Conservation (phyloP, 2,797 vertebrate species). For the Melanitta fusca region DNA sequence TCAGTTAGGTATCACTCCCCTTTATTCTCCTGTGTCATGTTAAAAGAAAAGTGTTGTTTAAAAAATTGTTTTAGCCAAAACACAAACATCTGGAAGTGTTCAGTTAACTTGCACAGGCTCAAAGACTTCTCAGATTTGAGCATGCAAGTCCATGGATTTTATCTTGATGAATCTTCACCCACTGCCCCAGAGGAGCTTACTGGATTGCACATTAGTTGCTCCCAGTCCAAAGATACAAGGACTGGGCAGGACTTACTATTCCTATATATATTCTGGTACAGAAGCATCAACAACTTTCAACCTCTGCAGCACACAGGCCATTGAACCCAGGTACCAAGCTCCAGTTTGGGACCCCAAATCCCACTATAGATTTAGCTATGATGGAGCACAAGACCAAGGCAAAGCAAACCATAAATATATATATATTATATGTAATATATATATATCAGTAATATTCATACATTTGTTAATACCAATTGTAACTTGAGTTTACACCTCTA, state of each 20-base stretch:
- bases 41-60: not conserved
- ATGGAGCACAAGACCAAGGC: not conserved
- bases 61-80: not conserved
- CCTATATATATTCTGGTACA: not conserved
- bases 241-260: not conserved
- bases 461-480: not conserved
- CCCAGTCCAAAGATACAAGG: not conserved
- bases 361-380: not conserved
- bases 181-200: accelerated
- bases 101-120: not conserved
- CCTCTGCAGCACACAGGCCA: not conserved
- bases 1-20: not conserved
- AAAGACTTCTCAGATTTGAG: not conserved
- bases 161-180: not conserved
- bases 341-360: not conserved
- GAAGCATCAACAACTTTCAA: not conserved
- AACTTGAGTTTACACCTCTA: not conserved
- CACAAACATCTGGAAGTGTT: not conserved
- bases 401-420: not conserved
- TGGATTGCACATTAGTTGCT: not conserved
- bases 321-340: not conserved
- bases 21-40: not conserved
- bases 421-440: too few relatives aligned
- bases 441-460: accelerated
- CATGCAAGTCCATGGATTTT: accelerated